phyloP scores from a whole-genome alignment of 2,113 vertebrate genomes.

The Oncorhynchus gorbuscha region DNA sequence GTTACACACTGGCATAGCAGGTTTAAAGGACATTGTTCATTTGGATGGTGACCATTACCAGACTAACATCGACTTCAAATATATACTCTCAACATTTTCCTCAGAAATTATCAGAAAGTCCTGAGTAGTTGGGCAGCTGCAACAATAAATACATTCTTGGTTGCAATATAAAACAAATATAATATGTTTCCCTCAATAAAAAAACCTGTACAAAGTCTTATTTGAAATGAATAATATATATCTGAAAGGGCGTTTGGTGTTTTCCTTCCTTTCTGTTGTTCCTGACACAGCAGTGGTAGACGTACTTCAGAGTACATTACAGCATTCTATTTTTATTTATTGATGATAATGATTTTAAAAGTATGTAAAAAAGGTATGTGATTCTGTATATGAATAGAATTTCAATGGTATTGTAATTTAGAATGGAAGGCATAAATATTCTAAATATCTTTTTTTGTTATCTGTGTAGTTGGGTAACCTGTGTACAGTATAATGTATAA shows the following conservation, averaged over 20 bases:
- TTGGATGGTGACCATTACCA: neutral
- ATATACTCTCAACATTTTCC: constrained; percentile 27
- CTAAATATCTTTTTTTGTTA: constrained; percentile 71
- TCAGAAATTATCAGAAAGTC: constrained; percentile 13
- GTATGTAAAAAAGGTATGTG: constrained; percentile 76
- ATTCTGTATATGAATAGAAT: constrained; percentile 78
- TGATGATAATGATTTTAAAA: constrained; percentile 64
- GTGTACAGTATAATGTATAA: constrained; percentile 77
- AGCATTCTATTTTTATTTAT: constrained; percentile 83
- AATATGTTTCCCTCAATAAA: constrained; percentile 55
- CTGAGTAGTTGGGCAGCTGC: constrained; percentile 71
- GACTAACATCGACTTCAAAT: constrained; percentile 11
- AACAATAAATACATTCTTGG: constrained; percentile 64
- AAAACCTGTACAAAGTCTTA: constrained; percentile 74
- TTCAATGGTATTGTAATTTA: constrained; percentile 73
- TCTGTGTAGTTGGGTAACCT: constrained; percentile 80
- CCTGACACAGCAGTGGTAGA: constrained; percentile 71
- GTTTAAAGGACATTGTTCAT: constrained; percentile 43
- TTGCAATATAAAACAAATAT: constrained; percentile 55
- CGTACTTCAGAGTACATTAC: constrained; percentile 73
- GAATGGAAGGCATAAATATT: constrained; percentile 76
- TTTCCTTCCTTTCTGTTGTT: constrained; percentile 75
- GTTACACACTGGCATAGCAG: constrained; percentile 57
- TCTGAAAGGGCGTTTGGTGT: constrained; percentile 77
- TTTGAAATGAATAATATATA: constrained; percentile 66